Conservation (phyloP, 1,140 invertebrate genomes). For the Drosophila malerkotliana region DNA sequence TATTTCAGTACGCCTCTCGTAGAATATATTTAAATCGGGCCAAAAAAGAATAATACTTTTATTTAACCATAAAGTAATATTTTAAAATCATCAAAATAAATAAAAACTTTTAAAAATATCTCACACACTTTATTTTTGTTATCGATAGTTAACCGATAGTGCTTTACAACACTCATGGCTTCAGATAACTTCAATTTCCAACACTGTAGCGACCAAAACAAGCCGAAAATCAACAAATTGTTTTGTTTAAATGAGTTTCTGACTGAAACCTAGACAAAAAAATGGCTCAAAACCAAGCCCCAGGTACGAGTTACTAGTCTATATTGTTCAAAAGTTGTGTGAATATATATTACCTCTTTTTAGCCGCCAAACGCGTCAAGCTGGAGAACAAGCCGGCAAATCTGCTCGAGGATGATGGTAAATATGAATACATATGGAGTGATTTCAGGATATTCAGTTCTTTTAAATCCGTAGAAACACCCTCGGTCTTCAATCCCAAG, state of each 20-base stretch:
- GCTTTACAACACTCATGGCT: background rate
- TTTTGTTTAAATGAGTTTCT: slow-evolving; percentile 30
- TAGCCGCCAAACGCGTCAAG: slow-evolving; percentile 53
- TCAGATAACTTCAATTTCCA: background rate
- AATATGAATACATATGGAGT: background rate
- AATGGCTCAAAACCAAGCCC: slow-evolving; percentile 52
- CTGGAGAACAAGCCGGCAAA: slow-evolving; percentile 50
- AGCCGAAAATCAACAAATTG: slow-evolving; percentile 14
- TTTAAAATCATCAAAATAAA: background rate
- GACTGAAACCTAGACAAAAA: slow-evolving; percentile 4
- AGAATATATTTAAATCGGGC: too few relatives aligned
- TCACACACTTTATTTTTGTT: background rate
- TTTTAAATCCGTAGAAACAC: slow-evolving; percentile 54
- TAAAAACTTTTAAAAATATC: background rate
- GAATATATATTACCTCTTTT: background rate
- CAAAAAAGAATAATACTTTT: too few relatives aligned
- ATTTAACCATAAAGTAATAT: too few relatives aligned
- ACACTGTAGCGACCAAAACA: background rate
- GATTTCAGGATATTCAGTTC: background rate
- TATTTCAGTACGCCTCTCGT: too few relatives aligned
- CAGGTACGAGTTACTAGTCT: slow-evolving; percentile 23
- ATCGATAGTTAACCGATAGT: background rate
- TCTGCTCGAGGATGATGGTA: slow-evolving; percentile 62
- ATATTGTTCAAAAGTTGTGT: background rate
- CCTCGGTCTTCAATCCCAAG: slow-evolving; percentile 82